Percentiles rank a stretch among this genome's conserved stretches.
Evolutionary conservation across 2,113 vertebrate species (phyloP).

Genomic region (Chauna torquata): DNA sequence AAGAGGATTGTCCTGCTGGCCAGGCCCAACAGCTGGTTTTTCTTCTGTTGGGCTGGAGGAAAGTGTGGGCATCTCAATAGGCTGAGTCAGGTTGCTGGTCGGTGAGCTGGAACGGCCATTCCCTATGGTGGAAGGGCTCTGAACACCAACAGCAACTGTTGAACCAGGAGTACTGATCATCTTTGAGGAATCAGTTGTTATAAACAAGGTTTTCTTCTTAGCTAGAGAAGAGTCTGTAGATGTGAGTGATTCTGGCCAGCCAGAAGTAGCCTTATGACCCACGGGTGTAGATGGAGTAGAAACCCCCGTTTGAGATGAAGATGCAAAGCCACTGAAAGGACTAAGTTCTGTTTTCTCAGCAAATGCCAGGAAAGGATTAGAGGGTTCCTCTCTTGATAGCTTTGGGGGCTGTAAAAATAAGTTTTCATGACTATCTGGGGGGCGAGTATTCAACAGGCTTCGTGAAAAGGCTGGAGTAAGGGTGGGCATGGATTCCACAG

Average conservation of each 20-base stretch:
- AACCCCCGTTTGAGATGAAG: constrained; percentile 75
- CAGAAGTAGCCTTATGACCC: constrained; percentile 71
- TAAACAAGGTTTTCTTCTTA: constrained; percentile 89
- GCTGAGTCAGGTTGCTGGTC: constrained; percentile 75
- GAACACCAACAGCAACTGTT: constrained; percentile 73
- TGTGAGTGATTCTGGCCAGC: constrained; percentile 75
- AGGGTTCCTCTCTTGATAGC: constrained; percentile 85
- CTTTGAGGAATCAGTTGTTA: constrained; percentile 90
- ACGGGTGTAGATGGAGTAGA: constrained; percentile 59
- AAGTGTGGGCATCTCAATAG: constrained; percentile 86
- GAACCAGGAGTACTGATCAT: constrained; percentile 82
- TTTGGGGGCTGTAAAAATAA: constrained; percentile 94
- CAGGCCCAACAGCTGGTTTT: constrained; percentile 74
- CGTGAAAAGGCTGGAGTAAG: constrained; percentile 87
- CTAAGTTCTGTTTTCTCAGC: constrained; percentile 86
- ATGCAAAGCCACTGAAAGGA: constrained; percentile 87
- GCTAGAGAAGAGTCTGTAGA: constrained; percentile 70
- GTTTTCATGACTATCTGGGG: constrained; percentile 91
- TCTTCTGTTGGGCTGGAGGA: constrained; percentile 86
- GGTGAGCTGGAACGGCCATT: constrained; percentile 81
- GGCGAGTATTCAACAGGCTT: constrained; percentile 73
- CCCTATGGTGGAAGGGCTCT: constrained; percentile 77
- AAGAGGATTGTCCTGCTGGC: constrained; percentile 79
- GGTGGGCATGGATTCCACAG: constrained; percentile 83
- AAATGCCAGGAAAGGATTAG: constrained; percentile 94